Evolutionary conservation across 1,140 invertebrate genomes (phyloP).

Genomic region (Aphis gossypii): DNA sequence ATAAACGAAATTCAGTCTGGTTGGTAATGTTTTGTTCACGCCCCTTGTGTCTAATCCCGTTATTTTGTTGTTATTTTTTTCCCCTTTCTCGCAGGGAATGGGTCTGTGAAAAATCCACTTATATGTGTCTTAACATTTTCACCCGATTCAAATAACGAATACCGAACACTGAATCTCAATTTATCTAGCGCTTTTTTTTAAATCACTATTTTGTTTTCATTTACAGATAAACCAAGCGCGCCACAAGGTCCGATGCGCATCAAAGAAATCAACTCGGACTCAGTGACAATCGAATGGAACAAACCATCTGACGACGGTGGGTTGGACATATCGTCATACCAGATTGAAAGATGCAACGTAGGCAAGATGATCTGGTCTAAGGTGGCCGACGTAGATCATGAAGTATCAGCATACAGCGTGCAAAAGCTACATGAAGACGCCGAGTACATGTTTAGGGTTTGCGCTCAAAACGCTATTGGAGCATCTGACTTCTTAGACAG

Average conservation of each 20-base stretch:
- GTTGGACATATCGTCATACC: constrained; percentile 79
- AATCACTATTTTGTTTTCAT: constrained; percentile 59
- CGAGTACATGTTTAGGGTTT: constrained; percentile 85
- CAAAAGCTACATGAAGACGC: constrained; percentile 79
- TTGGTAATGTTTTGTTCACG: constrained; percentile 29
- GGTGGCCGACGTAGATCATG: constrained; percentile 78
- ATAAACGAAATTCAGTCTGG: background rate
- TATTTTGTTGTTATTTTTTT: constrained; percentile 17
- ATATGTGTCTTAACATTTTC: background rate
- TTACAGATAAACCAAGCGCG: constrained; percentile 80
- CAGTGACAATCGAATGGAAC: constrained; percentile 80
- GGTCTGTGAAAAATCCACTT: background rate
- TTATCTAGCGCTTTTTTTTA: background rate
- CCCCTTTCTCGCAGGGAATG: background rate
- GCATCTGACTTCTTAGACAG: constrained; percentile 78
- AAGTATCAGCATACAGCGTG: constrained; percentile 76
- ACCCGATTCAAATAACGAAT: background rate
- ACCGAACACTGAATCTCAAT: background rate
- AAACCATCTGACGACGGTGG: constrained; percentile 83
- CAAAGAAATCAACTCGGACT: constrained; percentile 76
- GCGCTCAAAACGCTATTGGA: constrained; percentile 82
- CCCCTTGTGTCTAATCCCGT: background rate
- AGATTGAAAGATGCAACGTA: constrained; percentile 80
- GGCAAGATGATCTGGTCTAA: constrained; percentile 75
- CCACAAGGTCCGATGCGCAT: constrained; percentile 80